phyloP scores from a whole-genome alignment of 2,797 vertebrate species.

The Mormyrus proboscirostris region DNA sequence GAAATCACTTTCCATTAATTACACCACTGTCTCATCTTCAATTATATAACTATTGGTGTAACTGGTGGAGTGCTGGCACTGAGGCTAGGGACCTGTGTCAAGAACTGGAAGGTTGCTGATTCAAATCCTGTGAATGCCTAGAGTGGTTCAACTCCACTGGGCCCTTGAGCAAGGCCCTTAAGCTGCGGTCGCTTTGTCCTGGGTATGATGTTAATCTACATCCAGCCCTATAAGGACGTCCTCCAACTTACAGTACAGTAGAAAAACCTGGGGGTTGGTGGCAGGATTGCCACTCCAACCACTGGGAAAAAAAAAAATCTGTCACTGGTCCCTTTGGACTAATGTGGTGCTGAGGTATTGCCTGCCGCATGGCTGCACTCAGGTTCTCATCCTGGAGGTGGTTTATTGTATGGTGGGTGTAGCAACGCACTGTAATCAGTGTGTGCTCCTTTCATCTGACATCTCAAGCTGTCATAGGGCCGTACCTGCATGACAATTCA shows the following conservation, averaged over 20 bases:
- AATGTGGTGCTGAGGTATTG: background rate
- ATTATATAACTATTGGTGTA: background rate
- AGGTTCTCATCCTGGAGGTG: background rate
- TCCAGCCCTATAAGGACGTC: background rate
- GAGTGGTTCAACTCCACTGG: background rate
- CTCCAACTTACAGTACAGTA: background rate
- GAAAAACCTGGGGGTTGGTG: background rate
- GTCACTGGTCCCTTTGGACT: background rate
- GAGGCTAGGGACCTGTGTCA: background rate
- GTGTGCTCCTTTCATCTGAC: background rate
- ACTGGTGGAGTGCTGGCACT: background rate
- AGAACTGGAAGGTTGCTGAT: background rate
- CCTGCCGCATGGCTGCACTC: background rate
- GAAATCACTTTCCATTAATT: background rate
- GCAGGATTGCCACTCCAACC: background rate
- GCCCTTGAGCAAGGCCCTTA: background rate
- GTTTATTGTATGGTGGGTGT: background rate
- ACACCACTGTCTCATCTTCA: background rate
- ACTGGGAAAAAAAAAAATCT: background rate
- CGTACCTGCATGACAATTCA: background rate
- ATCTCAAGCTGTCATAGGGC: background rate
- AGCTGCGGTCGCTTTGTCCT: background rate
- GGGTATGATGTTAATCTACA: background rate
- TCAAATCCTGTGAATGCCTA: background rate
- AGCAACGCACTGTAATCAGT: background rate